phyloP scores from a whole-genome alignment of 2,113 vertebrate genomes.

The Atlantisia rogersi region DNA sequence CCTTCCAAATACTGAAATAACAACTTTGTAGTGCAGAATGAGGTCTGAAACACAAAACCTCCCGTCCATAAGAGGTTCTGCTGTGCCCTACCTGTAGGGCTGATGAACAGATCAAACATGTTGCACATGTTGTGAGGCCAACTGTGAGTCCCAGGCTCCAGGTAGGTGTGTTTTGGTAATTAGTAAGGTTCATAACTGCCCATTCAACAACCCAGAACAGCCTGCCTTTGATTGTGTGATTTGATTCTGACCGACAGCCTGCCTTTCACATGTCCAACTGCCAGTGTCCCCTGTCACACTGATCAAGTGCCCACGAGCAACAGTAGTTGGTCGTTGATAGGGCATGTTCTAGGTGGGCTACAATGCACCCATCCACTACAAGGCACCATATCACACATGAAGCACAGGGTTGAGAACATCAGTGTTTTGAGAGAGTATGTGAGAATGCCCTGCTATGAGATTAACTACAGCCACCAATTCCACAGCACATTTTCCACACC shows the following conservation, averaged over 20 bases:
- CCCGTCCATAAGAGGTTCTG: neutral
- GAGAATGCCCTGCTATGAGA: rapidly evolving
- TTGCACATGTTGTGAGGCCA: rapidly evolving
- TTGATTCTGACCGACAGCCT: neutral
- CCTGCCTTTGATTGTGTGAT: no score
- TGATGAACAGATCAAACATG: neutral
- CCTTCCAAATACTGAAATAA: neutral
- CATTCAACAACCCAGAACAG: neutral
- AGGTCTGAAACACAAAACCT: neutral
- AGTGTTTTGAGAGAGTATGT: neutral
- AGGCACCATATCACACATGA: rapidly evolving
- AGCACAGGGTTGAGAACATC: neutral
- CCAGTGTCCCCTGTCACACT: neutral
- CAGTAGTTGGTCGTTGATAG: neutral
- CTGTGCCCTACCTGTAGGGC: neutral
- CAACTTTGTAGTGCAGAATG: neutral
- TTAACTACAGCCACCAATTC: neutral
- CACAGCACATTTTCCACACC: neutral
- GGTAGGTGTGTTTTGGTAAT: neutral
- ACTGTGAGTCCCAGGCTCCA: rapidly evolving
- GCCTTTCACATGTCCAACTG: rapidly evolving
- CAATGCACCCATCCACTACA: neutral
- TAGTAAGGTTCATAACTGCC: neutral
- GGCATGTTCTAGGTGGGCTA: neutral
- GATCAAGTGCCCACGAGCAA: neutral